phyloP scores from a whole-genome alignment of 2,113 vertebrate species.

The Perca flavescens region DNA sequence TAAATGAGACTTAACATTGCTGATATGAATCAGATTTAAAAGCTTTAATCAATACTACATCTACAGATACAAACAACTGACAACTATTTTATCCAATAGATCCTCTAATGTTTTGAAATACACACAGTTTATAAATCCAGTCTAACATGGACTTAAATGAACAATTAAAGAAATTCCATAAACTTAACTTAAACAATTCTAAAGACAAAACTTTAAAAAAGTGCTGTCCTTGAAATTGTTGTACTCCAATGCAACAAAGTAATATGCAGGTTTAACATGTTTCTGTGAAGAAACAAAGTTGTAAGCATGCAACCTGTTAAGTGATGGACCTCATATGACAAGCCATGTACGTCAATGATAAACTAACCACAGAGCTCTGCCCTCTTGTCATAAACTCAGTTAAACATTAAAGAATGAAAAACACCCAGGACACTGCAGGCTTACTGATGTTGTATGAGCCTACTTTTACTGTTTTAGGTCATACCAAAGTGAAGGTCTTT shows the following conservation, averaged over 20 bases:
- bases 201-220: background rate
- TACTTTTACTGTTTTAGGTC: background rate
- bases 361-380: constrained; percentile 14
- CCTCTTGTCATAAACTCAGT: constrained; percentile 41
- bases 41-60: constrained; percentile 4
- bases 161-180: background rate
- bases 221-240: background rate
- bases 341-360: constrained; percentile 21
- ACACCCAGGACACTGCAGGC: constrained; percentile 23
- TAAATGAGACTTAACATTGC: background rate
- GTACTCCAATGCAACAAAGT: background rate
- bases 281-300: background rate
- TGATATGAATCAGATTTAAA: background rate
- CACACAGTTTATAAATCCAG: background rate
- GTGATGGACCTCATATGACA: constrained; percentile 19
- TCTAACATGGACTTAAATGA: background rate
- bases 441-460: background rate
- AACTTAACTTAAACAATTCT: background rate
- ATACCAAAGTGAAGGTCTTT: constrained; percentile 11
- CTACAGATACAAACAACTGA: constrained; percentile 12
- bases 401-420: constrained; percentile 54
- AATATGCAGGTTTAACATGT: background rate
- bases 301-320: constrained; percentile 30
- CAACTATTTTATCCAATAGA: background rate
- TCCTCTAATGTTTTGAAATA: constrained; percentile 22